These are phyloP conservation scores for Accipiter virgatus DNA, from an alignment of 2,113 vertebrate genomes.

Conservation along the genomic window DNA sequence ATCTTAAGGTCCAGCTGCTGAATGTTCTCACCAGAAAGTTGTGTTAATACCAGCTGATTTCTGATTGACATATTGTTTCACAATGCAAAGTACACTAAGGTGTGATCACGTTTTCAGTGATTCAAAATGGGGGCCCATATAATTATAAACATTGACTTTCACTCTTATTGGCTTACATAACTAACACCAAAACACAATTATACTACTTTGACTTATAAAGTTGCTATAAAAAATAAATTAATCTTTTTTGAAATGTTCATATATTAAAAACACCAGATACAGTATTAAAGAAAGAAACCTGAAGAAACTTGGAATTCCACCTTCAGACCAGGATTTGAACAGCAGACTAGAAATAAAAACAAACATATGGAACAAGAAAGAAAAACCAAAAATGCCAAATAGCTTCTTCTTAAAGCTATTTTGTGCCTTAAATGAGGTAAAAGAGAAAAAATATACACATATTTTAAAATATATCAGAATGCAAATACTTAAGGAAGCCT, in stretches of 20 bases:
- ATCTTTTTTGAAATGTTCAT: not conserved
- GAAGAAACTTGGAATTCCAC: not conserved
- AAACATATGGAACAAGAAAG: not conserved
- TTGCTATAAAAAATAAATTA: not conserved
- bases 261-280: not conserved
- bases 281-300: not conserved
- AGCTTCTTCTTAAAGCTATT: not conserved
- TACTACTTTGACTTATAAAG: not conserved
- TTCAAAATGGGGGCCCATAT: not conserved
- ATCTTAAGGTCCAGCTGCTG: not conserved
- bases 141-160: not conserved
- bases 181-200: not conserved
- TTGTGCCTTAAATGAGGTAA: not conserved
- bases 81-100: not conserved
- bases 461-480: not conserved
- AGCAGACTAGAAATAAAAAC: not conserved
- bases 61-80: not conserved
- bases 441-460: not conserved
- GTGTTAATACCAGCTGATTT: not conserved
- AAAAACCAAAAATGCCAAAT: not conserved
- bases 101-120: not conserved
- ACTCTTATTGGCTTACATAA: not conserved
- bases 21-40: not conserved
- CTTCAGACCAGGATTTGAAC: not conserved
- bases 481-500: not conserved